Base-by-base conservation (phyloP, 53 echinoderm and acorn worm genomes). In the Patiria pectinifera region DNA sequence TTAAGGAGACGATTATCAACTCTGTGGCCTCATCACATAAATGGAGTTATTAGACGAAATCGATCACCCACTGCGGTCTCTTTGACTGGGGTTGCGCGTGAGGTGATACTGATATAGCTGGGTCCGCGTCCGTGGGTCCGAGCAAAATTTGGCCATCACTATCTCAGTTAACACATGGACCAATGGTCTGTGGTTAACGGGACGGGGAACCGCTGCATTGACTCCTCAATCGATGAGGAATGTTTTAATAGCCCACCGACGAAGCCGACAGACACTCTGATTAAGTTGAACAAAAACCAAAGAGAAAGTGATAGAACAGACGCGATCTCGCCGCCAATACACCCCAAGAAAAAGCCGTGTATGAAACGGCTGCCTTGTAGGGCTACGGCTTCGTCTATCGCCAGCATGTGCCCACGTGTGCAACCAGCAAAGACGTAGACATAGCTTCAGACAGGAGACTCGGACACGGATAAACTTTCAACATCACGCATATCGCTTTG, bases 161-260 rank as follows among this genome's bases (percentile, higher is more conserved):
- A 15, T 66, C 66, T 53, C 53, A 53, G 8, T 8, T 53, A 5
- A 6, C 53, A 2, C 8, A 53, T 6, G 53, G 5, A 35, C 35
- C 35, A 35, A 35, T 35, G 35, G 35, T 35, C 35, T 35, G 35
- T 53, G 12, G 15, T 13, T 66, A 18, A 18, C 19, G 12, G 66
- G 66, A 66, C 66, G 58, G 21, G 23, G 47, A n/a, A 15, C 82
- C n/a, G 21, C 58, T 49, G n/a, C 10, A 82, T 45, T 23, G 82
- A 82, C n/a, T 46, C 9, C 10, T 49, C 12, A 61, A 83, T 83
- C 62, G 63, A 83, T 83, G 59, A 21, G 83, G 83, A 83, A 83
- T 83, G 83, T 53, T 6, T 35, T 35, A 35, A 35, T 35, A 60
- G 63, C 83, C 83, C 24, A 61, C 83, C 83, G 22, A 82, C 46